Evolutionary conservation across 2,888 invertebrate genomes (phyloP).

Genomic region (Aporophyla lueneburgensis): DNA sequence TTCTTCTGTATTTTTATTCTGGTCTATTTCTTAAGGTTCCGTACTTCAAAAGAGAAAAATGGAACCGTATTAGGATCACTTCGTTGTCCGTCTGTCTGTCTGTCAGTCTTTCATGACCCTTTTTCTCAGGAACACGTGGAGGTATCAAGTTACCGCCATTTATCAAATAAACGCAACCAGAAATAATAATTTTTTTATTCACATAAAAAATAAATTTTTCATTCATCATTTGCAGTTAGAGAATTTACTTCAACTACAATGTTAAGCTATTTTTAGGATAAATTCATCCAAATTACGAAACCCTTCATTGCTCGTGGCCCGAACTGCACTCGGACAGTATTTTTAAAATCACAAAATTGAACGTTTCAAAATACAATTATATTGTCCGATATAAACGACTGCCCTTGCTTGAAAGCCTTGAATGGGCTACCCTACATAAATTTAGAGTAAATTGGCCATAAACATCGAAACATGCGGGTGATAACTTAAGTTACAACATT

Average conservation of each 20-base stretch:
- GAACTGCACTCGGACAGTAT: neutral
- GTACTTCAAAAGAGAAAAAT: too few relatives aligned
- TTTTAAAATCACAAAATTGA: neutral
- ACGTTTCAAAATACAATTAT: neutral
- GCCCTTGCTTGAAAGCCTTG: slow-evolving; percentile 46
- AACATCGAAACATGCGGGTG: slow-evolving; percentile 39
- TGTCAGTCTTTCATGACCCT: too few relatives aligned
- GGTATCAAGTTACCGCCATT: too few relatives aligned
- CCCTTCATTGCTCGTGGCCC: neutral
- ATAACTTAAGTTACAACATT: slow-evolving; percentile 43
- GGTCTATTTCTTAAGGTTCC: neutral
- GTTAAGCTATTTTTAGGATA: too few relatives aligned
- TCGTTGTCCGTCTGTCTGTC: too few relatives aligned
- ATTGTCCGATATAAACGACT: neutral
- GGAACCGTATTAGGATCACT: too few relatives aligned
- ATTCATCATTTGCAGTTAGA: too few relatives aligned
- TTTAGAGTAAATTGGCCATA: slow-evolving; percentile 25
- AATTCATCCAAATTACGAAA: neutral
- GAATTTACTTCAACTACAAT: too few relatives aligned
- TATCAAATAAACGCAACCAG: too few relatives aligned
- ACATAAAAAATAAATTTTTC: too few relatives aligned
- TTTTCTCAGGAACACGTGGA: too few relatives aligned
- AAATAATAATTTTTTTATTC: too few relatives aligned
- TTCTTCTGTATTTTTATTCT: neutral
- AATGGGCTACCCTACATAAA: slow-evolving; percentile 4